Percentiles rank a stretch among this genome's conserved stretches.
Evolutionary conservation across 1,140 invertebrate species (phyloP).

Genomic region (Drosophila pseudoobscura): DNA sequence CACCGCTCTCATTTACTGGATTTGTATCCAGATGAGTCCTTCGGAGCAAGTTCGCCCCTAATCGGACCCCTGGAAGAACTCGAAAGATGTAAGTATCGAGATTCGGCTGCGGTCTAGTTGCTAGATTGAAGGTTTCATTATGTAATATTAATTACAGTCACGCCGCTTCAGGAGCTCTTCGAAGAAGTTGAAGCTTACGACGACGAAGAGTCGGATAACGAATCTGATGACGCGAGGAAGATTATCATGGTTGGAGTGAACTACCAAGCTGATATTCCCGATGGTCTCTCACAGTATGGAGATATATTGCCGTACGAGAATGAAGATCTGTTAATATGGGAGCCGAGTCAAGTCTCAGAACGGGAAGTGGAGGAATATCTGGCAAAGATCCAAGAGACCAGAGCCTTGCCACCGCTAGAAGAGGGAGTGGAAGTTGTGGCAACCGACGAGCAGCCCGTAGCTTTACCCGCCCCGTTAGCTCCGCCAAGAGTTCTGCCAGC

Average conservation of each 20-base stretch:
- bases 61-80: slow-evolving; percentile 21
- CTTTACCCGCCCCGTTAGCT: slow-evolving; percentile 1
- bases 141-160: slow-evolving; percentile 69
- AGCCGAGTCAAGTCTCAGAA: slow-evolving; percentile 90
- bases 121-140: not conserved
- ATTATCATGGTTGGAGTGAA: slow-evolving; percentile 98
- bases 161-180: slow-evolving; percentile 86
- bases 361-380: slow-evolving; percentile 92
- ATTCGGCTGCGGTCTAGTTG: not conserved
- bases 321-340: slow-evolving; percentile 97
- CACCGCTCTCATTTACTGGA: slow-evolving; percentile 75
- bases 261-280: slow-evolving; percentile 96
- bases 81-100: slow-evolving; percentile 47
- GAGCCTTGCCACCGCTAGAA: slow-evolving; percentile 23
- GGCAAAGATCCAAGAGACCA: slow-evolving; percentile 81
- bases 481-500: not conserved
- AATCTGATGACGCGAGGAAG: slow-evolving; percentile 85
- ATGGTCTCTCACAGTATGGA: slow-evolving; percentile 95
- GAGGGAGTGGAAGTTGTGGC: slow-evolving; percentile 5
- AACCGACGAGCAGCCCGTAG: not conserved
- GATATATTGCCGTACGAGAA: slow-evolving; percentile 97
- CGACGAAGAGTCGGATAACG: slow-evolving; percentile 90
- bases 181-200: slow-evolving; percentile 89
- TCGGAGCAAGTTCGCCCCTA: slow-evolving; percentile 52
- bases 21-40: slow-evolving; percentile 73